Evolutionary conservation across 2,888 invertebrate species (phyloP), one percentile per base, ranked within the genome.

Genomic region (Lithophane socia): DNA sequence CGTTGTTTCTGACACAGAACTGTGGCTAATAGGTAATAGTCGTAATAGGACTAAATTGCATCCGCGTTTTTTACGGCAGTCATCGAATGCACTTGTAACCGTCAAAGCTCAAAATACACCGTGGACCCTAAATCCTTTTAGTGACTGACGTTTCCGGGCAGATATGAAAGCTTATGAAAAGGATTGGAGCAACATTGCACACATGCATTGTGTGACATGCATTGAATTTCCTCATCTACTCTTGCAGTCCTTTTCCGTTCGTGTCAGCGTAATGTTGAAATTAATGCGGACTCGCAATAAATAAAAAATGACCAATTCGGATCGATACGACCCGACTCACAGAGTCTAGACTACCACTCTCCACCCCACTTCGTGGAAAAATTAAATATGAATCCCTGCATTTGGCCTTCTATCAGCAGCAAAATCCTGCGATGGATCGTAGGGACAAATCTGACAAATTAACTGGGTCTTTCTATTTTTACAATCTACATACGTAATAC

Each of bases 321-420:
- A 73, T 83, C 86, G 77, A 83, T 83, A 65, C 71, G 64, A 37
- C 60, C 73, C 49, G n/a, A 42, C 73, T 61, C 44, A 52, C 49
- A 37, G 10, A 24, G 74, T 84, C 85, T 67, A 83, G 82, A 83
- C 80, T 61, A 42, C 29, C 42, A 4, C 13, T 58, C 64, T 54
- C 29, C 16, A 21, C 60, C 63, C 21, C 21, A 37, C 37, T 61
- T 37, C 44, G 18, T 4, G 21, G 12, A 49, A 67, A 52, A 75
- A 81, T 85, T 60, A 70, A 76, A 71, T 60, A 66, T 73, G 9
- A 70, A 85, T 49, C 10, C 21, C 10, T 52, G n/a, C 47, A 60
- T n/a, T 56, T 9, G 0, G 21, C 24, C 7, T 16, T 44, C 21
- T 66, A 80, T 24, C 47, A n/a, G 42, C 21, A 60, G 12, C 2